These are phyloP conservation scores for Aphelinus certus DNA, from an alignment of 1,140 invertebrate genomes.

Conservation along the genomic window DNA sequence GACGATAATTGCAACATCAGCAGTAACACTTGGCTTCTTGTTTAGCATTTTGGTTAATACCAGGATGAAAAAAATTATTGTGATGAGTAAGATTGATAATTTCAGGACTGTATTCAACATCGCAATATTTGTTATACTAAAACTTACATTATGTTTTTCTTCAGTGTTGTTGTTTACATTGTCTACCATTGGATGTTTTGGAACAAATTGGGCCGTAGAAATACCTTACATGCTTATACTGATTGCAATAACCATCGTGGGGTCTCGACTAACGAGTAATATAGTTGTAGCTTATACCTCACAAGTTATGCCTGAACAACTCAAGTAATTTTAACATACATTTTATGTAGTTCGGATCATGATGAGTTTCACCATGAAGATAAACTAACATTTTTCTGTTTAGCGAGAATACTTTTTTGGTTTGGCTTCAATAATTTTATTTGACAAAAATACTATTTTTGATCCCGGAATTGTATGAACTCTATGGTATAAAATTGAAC, in stretches of 20 bases:
- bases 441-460: too few relatives aligned
- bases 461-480: too few relatives aligned
- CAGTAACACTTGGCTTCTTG: slow-evolving; percentile 54
- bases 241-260: slow-evolving; percentile 54
- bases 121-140: not conserved
- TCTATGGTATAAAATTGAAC: too few relatives aligned
- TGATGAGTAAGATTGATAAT: slow-evolving; percentile 52
- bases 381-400: too few relatives aligned
- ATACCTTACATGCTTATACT: slow-evolving; percentile 57
- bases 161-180: slow-evolving; percentile 53
- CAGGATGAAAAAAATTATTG: slow-evolving; percentile 48
- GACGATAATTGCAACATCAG: slow-evolving; percentile 54
- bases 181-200: slow-evolving; percentile 55
- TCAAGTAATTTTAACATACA: too few relatives aligned
- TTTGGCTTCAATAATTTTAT: too few relatives aligned
- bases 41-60: slow-evolving; percentile 44
- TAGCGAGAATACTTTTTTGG: too few relatives aligned
- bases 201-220: slow-evolving; percentile 57
- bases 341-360: not conserved
- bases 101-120: not conserved
- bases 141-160: slow-evolving; percentile 34
- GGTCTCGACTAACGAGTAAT: slow-evolving; percentile 54
- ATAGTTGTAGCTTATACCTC: slow-evolving; percentile 49
- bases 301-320: slow-evolving; percentile 54
- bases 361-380: not conserved